These are phyloP conservation scores for Drosophila koepferae DNA, from an alignment of 2,888 invertebrate species.

Conservation along the genomic window DNA sequence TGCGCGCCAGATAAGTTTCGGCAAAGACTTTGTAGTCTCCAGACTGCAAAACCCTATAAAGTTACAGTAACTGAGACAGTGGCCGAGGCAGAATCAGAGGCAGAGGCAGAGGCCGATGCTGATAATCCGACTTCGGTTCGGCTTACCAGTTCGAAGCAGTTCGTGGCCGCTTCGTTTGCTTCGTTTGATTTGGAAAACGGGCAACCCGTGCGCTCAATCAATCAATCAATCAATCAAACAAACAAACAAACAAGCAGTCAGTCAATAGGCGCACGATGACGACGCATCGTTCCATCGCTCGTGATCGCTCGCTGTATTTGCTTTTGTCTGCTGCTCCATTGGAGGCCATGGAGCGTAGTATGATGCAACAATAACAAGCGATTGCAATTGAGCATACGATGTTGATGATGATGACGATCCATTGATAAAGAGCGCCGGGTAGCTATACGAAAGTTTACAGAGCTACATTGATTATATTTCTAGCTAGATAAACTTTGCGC, in stretches of 20 bases:
- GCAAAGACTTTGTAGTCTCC: slow-evolving; percentile 75
- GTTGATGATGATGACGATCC: slow-evolving; percentile 9
- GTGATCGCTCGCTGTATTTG: slow-evolving; percentile 16
- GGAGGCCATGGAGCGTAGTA: slow-evolving; percentile 52
- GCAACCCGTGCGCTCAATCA: slow-evolving; percentile 51
- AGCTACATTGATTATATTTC: neutral
- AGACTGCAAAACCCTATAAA: slow-evolving; percentile 16
- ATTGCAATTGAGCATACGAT: slow-evolving; percentile 59
- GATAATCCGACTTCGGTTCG: slow-evolving; percentile 20
- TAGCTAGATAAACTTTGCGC: neutral
- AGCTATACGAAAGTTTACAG: neutral
- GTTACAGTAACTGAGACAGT: neutral
- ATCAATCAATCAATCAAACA: slow-evolving; percentile 18
- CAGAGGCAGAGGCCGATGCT: neutral
- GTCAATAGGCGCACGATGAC: slow-evolving; percentile 47
- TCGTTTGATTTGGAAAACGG: slow-evolving; percentile 6
- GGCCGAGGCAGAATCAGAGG: neutral
- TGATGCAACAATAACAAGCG: slow-evolving; percentile 77
- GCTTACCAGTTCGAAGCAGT: slow-evolving; percentile 30
- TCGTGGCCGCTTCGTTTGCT: slow-evolving; percentile 3
- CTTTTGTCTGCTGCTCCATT: slow-evolving; percentile 24
- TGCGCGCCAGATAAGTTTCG: slow-evolving; percentile 75
- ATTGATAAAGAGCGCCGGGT: slow-evolving; percentile 5
- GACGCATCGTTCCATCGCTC: slow-evolving; percentile 15
- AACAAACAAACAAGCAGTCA: slow-evolving; percentile 23